Evolutionary conservation across 2,888 invertebrate genomes (phyloP), one percentile per base, ranked within the genome.

Genomic region (Hofmannophila pseudospretella): DNA sequence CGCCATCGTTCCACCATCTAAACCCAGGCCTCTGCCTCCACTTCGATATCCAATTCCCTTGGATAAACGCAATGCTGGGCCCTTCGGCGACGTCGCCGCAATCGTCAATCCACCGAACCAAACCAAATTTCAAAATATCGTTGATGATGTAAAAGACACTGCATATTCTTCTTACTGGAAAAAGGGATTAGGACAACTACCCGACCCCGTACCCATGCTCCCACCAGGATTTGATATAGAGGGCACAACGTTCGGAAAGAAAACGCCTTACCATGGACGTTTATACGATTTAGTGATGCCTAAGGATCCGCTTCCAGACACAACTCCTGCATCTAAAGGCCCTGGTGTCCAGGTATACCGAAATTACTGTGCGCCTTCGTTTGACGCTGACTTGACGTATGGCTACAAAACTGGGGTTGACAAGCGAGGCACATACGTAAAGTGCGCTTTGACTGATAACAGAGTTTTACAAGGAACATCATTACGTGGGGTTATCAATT

Each of bases 351-450:
- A 80, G 54, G 32, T 44, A 10, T 41, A 59, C 2, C 67, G 76
- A 5, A 67, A 69, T 22, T 85, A 78, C 46, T 82, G 81, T 44
- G 28, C 45, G 23, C 87, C 88, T 7, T 55, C 88, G 9, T 90
- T 59, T 51, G 57, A 77, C 30, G 58, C 75, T 3, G 60, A 86
- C 28, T 52, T 77, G 31, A 76, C 81, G 1, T 90, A 65, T 50
- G 90, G 90, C 0, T 51, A 71, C 41, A 71, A 68, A 48, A 75
- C 75, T 1, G 59, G 55, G 28, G 66, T 73, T 13, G 89, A 89
- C 52, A 79, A 77, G 38, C 65, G 85, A 43, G 89, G 89, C 8
- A 74, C 61, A 16, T 76, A 80, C 52, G 84, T 75, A n/a, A 73
- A 58, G 47, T 76, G 77, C 49, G 88, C 88, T 49, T 2, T 86